Conservation (phyloP, 2,888 invertebrate species). For the Rotaria macrura region DNA sequence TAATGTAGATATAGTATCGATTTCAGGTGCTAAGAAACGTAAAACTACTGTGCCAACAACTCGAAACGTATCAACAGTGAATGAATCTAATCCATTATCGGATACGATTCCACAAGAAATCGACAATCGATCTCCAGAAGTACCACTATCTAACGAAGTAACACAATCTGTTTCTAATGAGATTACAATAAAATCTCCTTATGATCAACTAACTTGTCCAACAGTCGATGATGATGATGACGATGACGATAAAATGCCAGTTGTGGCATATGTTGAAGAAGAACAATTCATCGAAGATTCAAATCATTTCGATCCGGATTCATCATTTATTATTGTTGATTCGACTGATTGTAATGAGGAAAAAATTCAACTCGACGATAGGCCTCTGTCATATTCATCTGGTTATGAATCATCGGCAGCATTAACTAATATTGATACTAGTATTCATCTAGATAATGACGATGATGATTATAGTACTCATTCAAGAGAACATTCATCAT, state of each 20-base stretch:
- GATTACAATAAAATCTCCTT: background rate
- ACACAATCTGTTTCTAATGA: background rate
- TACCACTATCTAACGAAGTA: background rate
- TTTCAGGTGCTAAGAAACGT: constrained; percentile 7
- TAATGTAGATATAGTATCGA: background rate
- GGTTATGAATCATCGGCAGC: background rate
- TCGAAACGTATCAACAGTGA: background rate
- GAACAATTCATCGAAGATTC: background rate
- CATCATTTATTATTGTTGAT: background rate
- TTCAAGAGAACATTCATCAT: background rate
- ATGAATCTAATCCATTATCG: background rate
- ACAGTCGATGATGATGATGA: background rate
- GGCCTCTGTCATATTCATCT: background rate
- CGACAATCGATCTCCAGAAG: background rate
- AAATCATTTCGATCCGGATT: background rate
- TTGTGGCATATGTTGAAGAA: background rate
- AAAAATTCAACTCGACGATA: background rate
- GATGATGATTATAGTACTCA: background rate
- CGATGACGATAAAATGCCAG: background rate
- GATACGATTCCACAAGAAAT: background rate
- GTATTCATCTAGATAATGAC: background rate
- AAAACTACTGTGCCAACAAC: background rate
- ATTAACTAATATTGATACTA: background rate
- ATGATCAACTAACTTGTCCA: background rate
- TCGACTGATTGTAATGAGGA: background rate